Evolutionary conservation across 1,140 invertebrate species (phyloP), one percentile per base, ranked within the genome.

Genomic region (Polyergus mexicanus): DNA sequence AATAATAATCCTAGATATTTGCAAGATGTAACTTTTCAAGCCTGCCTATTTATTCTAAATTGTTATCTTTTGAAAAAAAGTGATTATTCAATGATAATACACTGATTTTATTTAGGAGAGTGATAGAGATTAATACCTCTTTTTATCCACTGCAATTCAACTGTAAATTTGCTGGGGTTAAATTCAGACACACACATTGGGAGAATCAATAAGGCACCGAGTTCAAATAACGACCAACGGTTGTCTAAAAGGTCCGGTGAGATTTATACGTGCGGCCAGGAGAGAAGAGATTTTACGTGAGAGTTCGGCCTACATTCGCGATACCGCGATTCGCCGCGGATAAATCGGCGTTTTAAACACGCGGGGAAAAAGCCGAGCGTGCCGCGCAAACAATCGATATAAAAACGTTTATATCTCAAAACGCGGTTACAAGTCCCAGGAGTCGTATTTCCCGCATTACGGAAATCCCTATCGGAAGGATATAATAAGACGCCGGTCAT

Each of bases 381-480:
- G 65, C 44, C 13, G 51, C 84, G n/a, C 65, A 54, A 89, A 86
- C 72, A 83, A 77, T 86, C 87, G 85, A 88, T 84, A 51, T 51
- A 76, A 72, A 71, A 72, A 66, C 32, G 19, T 65, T 86, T 66
- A 75, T 78, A 69, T 25, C 32, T 5, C 7, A 25, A 71, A 77
- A 68, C 65, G 16, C 47, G 47, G 51, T 83, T 86, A 88, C 56
- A 35, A 19, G 19, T 28, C 60, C 22, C 85, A 1, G 35, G 74
- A 56, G 88, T 32, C 71, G 78, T 86, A 74, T 89, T 89, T 89
- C 32, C 84, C 58, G 58, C 74, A 86, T 78, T 84, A 65, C 13
- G 51, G 56, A 28, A 69, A 89, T 54, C 32, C 60, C 41, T 3
- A 13, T 5, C 62, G 13, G 16, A 5, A 7, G 56, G 51, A 28